These are phyloP conservation scores for Stichodactyla helianthus DNA, from an alignment of 64 coral and sea anemone genomes.

Conservation along the genomic window DNA sequence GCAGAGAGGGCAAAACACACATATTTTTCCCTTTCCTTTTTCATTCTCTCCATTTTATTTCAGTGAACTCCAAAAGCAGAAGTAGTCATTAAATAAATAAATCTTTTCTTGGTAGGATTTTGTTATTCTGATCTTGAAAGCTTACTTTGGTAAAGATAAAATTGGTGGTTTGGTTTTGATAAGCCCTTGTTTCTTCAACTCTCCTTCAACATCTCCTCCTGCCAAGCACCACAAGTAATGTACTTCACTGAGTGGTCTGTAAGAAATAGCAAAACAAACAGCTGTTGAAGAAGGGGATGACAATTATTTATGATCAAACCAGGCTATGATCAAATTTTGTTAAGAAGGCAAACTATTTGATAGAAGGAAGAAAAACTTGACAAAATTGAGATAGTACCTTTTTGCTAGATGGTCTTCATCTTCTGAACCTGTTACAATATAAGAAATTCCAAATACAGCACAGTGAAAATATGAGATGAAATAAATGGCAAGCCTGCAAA, in stretches of 20 bases:
- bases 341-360: too few species aligned
- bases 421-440: not conserved
- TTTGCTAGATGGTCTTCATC: slow-evolving; percentile 4
- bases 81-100: too few species aligned
- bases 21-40: too few species aligned
- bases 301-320: not conserved
- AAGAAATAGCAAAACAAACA: not conserved
- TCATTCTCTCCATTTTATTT: too few species aligned
- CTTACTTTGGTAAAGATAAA: slow-evolving; percentile 80
- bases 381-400: not conserved
- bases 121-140: not conserved
- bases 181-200: slow-evolving; percentile 85
- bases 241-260: slow-evolving; percentile 72
- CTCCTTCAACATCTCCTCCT: slow-evolving; percentile 89
- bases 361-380: too few species aligned
- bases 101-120: too few species aligned
- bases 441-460: too few species aligned
- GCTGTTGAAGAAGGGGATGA: not conserved
- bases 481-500: too few species aligned
- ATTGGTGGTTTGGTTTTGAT: slow-evolving; percentile 86
- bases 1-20: too few species aligned
- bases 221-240: slow-evolving; percentile 90
- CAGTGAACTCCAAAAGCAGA: too few species aligned
- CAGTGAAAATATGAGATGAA: not conserved
- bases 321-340: too few species aligned